Base-by-base conservation (phyloP, 2,797 vertebrate species). In the Lepus townsendii region DNA sequence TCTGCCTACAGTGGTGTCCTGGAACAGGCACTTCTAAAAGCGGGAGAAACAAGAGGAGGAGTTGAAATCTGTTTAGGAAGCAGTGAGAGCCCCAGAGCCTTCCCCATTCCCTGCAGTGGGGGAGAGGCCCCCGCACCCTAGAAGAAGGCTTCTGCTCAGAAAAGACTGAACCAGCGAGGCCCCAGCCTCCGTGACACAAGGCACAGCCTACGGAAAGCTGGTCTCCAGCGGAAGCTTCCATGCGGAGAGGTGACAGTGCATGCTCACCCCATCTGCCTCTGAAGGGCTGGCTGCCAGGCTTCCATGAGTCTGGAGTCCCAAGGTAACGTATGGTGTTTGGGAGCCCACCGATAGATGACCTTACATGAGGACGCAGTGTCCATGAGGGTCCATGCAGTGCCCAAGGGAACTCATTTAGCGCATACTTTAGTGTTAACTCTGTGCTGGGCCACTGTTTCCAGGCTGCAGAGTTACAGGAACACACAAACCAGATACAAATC, bases 11-110 rank as follows among this genome's bases (percentile, higher is more conserved):
- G 32, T 6, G 12, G 32, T 80, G 69, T 77, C 69, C 78, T 90
- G 9, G 73, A 83, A 88, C 68, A 90, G 69, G 22, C 0, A 17
- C 73, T 91, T 94, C 52, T 26, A 52, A 91, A 78, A 66, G 63
- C 47, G 63, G 75, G 66, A 47, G 54, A 76, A 83, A 32, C 17
- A 26, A 30, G 32, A 60, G 17, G 27, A 60, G 13, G 50, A 50
- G 27, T 57, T 72, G 69, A 71, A 71, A 62, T 20, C 66, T 72
- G 7, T 50, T n/a, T 73, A 72, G 71, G 24, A 83, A 87, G 82
- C 54, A 69, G 38, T 12, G 54, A 87, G n/a, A 35, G 27, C 5
- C 24, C 32, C 7, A 65, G 72, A 16, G 10, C 42, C 38, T 63
- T 54, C 10, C 73, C 57, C 3, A 47, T 17, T 57, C 42, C 16